Evolutionary conservation across 2,797 vertebrate genomes (phyloP).

Genomic region (Halcyon smyrnensis): DNA sequence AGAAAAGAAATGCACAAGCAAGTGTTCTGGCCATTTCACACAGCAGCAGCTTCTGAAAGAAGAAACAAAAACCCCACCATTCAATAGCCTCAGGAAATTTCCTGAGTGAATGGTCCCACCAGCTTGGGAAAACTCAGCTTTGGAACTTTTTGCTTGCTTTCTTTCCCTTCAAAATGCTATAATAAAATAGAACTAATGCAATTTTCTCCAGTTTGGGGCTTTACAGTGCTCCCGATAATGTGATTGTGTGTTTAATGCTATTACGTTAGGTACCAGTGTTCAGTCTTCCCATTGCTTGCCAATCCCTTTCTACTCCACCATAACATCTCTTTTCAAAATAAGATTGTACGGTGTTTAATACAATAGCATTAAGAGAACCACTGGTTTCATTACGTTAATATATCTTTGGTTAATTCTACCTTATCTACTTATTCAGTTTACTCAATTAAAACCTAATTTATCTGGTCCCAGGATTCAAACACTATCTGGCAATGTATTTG

Average conservation of each 20-base stretch:
- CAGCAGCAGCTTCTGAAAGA: not conserved
- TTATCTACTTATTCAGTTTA: conserved; percentile 83
- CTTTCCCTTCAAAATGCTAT: conserved; percentile 62
- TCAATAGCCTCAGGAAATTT: not conserved
- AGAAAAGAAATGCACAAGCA: not conserved
- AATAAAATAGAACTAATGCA: conserved; percentile 73
- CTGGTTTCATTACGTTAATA: conserved; percentile 83
- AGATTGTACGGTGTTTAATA: conserved; percentile 60
- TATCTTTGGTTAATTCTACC: conserved; percentile 83
- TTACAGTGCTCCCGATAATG: conserved; percentile 70
- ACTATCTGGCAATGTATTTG: conserved; percentile 73
- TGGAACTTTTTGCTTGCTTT: not conserved
- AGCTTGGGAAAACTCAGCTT: conserved; percentile 47
- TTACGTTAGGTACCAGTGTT: conserved; percentile 74
- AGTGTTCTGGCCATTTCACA: not conserved
- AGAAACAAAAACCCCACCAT: not conserved
- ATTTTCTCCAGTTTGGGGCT: conserved; percentile 69
- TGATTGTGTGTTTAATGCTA: conserved; percentile 43
- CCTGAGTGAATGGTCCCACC: conserved; percentile 13
- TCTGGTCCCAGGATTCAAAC: conserved; percentile 81
- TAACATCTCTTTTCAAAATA: conserved; percentile 29
- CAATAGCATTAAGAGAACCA: conserved; percentile 73
- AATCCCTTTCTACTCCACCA: conserved; percentile 71
- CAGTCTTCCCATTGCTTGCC: conserved; percentile 79
- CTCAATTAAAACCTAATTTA: conserved; percentile 88